phyloP scores from a whole-genome alignment of 2,888 invertebrate genomes.

The Synergus gifuensis region DNA sequence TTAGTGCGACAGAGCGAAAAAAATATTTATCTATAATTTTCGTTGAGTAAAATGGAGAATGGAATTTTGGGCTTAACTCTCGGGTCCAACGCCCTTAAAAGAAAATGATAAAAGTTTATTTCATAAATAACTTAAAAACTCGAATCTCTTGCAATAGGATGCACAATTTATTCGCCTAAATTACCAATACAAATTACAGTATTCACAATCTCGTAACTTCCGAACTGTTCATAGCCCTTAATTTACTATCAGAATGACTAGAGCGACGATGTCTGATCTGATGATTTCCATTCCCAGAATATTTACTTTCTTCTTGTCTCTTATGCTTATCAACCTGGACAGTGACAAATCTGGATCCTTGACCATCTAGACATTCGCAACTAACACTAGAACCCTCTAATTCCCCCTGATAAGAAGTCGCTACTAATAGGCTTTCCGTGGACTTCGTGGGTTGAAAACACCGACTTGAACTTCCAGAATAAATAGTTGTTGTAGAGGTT shows the following conservation, averaged over 20 bases:
- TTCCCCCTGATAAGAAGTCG: slow-evolving; percentile 83
- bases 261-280: slow-evolving; percentile 72
- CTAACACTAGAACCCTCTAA: slow-evolving; percentile 84
- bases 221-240: slow-evolving; percentile 68
- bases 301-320: slow-evolving; percentile 63
- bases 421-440: slow-evolving; percentile 87
- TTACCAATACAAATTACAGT: slow-evolving; percentile 49
- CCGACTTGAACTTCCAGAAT: slow-evolving; percentile 76
- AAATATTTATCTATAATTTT: too few relatives aligned
- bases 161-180: slow-evolving; percentile 48
- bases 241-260: slow-evolving; percentile 73
- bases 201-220: slow-evolving; percentile 71
- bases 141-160: background rate
- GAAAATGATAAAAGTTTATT: background rate
- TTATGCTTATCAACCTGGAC: slow-evolving; percentile 72
- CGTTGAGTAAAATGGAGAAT: too few relatives aligned
- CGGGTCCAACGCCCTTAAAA: background rate
- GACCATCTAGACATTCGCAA: slow-evolving; percentile 84
- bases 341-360: slow-evolving; percentile 61
- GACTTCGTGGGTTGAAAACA: slow-evolving; percentile 87
- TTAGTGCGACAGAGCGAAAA: too few relatives aligned
- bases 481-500: slow-evolving; percentile 77
- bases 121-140: background rate
- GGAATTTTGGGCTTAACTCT: too few relatives aligned
- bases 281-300: slow-evolving; percentile 57